These are phyloP conservation scores for Alitta virens DNA, from an alignment of 2,888 invertebrate genomes.

Conservation along the genomic window DNA sequence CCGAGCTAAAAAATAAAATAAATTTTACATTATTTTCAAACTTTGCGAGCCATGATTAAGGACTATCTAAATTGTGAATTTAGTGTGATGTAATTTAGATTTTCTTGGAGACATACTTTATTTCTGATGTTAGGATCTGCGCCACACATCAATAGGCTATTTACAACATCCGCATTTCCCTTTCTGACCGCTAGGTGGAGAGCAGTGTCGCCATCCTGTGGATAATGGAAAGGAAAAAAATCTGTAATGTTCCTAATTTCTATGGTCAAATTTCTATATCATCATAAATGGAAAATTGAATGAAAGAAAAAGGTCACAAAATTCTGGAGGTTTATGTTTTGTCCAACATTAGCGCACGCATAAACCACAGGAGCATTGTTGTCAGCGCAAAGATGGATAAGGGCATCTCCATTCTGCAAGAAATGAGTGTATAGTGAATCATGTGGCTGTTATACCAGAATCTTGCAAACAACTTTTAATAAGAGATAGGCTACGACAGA, in stretches of 20 bases:
- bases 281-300: no score
- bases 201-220: constrained; percentile 42
- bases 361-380: background rate
- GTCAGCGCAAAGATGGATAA: background rate
- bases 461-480: no score
- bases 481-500: no score
- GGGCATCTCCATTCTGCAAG: background rate
- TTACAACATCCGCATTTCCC: constrained; percentile 34
- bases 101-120: constrained; percentile 29
- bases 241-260: no score
- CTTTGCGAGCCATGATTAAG: no score
- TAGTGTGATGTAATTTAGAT: background rate
- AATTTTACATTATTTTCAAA: no score
- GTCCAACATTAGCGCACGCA: background rate
- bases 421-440: no score
- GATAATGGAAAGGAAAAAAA: no score
- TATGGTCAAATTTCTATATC: no score
- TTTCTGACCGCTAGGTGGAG: constrained; percentile 40
- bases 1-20: no score
- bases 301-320: background rate
- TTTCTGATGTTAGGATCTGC: constrained; percentile 41
- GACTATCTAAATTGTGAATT: no score
- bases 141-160: constrained; percentile 41
- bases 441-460: no score
- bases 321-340: background rate